Percentiles rank a stretch among this genome's conserved stretches.
phyloP scores from a whole-genome alignment of 2,888 invertebrate species.

The Quadriops clusia region DNA sequence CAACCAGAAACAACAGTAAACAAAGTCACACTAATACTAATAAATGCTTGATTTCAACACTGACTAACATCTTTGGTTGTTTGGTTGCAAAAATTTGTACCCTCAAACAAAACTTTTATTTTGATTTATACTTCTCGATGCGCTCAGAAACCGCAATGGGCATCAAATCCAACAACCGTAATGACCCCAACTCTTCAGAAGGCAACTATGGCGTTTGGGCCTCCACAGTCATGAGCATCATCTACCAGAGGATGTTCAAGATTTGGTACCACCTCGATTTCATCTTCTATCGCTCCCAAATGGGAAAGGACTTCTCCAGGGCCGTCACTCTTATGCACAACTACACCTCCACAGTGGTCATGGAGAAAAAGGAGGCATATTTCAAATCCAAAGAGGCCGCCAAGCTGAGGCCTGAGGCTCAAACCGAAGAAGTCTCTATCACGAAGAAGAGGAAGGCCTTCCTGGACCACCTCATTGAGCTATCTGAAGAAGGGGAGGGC shows the following conservation, averaged over 20 bases:
- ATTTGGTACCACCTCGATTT: conserved; percentile 3
- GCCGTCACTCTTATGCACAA: too few relatives aligned
- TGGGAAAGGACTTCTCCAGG: background rate
- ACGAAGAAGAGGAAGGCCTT: conserved; percentile 37
- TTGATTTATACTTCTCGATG: too few relatives aligned
- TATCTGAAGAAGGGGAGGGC: conserved; percentile 40
- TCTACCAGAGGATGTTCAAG: conserved; percentile 2
- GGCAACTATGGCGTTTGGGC: too few relatives aligned
- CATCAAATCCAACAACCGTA: too few relatives aligned
- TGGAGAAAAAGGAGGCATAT: conserved; percentile 3
- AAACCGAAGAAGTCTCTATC: conserved; percentile 35
- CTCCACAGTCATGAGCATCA: background rate
- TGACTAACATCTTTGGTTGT: too few relatives aligned
- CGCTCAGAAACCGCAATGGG: conserved; percentile 1
- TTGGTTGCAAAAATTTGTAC: too few relatives aligned
- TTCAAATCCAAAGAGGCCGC: background rate
- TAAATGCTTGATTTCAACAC: too few relatives aligned
- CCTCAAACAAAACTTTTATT: too few relatives aligned
- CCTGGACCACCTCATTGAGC: conserved; percentile 37
- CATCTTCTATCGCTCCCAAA: background rate
- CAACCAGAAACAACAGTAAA: too few relatives aligned
- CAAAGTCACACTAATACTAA: too few relatives aligned
- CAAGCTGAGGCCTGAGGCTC: conserved; percentile 25
- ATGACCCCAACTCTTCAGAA: too few relatives aligned
- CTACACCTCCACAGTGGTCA: too few relatives aligned